Evolutionary conservation across 1,140 invertebrate genomes (phyloP), one percentile per base, ranked within the genome.

Genomic region (Lasaia peninsularis): DNA sequence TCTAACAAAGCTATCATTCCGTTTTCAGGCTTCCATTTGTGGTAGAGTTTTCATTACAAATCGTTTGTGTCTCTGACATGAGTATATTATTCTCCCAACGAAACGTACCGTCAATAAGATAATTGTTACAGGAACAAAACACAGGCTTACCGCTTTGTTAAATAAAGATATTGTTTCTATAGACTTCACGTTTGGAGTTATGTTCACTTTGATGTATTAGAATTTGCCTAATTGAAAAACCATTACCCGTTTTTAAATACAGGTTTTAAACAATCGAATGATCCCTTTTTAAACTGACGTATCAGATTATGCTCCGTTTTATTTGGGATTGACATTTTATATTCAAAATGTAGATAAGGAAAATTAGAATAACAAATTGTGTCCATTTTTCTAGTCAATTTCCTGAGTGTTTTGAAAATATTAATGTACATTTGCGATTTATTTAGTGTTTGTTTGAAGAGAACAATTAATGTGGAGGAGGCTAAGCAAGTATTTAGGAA

Each of bases 61-160:
- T 48, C 20, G 40, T 48, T 48, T 48, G 40, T 48, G 40, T 20
- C 40, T 48, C 40, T 48, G 40, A 48, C 40, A 21, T 48, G 40
- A 48, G 40, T 20, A 20, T 48, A 48, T 48, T 48, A 21, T 48
- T 16, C 40, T 48, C 14, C 10, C 40, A 5, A 48, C 40, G 40
- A 48, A 48, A 48, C 40, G 40, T 48, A 48, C 16, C 40, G 20
- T 48, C 40, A 48, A 48, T 48, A 48, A 16, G 16, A 48, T 48
- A 48, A 48, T 48, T 48, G 18, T 48, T 11, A 48, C 40, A 21
- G 40, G 4, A 32, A 32, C 52, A 60, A 60, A 44, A 48, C 51
- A 49, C 24, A 12, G 50, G 51, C 35, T 52, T 55, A 37, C 37
- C 48, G 40, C 52, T 56, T 51, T 60, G 58, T 55, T 28, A 24